phyloP scores from a whole-genome alignment of 2,888 invertebrate genomes.

The Pharmacophagus antenor region DNA sequence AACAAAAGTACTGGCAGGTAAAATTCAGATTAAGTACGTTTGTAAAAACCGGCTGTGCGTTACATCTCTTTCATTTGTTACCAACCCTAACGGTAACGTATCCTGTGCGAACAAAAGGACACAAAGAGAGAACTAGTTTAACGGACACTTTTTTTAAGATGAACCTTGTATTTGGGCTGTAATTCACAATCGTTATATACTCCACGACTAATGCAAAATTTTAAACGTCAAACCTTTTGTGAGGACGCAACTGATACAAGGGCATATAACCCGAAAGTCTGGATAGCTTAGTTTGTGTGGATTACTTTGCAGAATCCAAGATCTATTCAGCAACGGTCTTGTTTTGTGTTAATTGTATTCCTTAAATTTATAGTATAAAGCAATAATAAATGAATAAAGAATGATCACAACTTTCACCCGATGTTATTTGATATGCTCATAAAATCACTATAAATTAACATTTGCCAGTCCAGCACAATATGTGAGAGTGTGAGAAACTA shows the following conservation, averaged over 20 bases:
- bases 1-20: constrained; percentile 24
- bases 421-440: background rate
- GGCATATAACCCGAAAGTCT: constrained; percentile 31
- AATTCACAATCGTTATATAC: constrained; percentile 27
- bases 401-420: background rate
- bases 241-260: constrained; percentile 4
- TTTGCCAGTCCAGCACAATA: no score
- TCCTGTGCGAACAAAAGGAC: constrained; percentile 44
- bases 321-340: constrained; percentile 8
- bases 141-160: constrained; percentile 50
- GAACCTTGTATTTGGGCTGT: constrained; percentile 38
- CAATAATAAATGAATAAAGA: no score
- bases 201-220: background rate
- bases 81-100: constrained; percentile 62
- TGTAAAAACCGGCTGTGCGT: constrained; percentile 44
- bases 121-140: constrained; percentile 57
- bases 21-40: constrained; percentile 36
- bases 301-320: no score
- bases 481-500: no score
- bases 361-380: background rate
- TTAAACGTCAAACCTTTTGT: background rate
- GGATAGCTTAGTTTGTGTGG: background rate
- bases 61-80: constrained; percentile 50
- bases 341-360: background rate
- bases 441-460: no score